phyloP scores from a whole-genome alignment of 2,888 invertebrate genomes.

The Ditylenchus weischeri region DNA sequence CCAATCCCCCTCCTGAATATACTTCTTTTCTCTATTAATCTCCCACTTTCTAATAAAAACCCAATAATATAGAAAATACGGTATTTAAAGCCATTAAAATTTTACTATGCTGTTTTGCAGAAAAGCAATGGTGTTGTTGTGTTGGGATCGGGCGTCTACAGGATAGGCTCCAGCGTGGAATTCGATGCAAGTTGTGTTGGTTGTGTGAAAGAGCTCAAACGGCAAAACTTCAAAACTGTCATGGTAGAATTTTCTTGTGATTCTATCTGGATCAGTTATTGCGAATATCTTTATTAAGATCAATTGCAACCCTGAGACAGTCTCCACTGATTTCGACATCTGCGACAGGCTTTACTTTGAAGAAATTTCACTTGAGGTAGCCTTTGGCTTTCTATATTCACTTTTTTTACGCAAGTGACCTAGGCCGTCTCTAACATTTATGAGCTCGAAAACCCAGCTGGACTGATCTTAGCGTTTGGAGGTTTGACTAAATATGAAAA shows the following conservation, averaged over 20 bases:
- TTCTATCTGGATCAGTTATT: background rate
- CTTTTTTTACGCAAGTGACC: background rate
- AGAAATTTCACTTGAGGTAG: constrained; percentile 74
- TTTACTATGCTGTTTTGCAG: background rate
- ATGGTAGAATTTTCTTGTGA: constrained; percentile 66
- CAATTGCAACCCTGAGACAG: constrained; percentile 98
- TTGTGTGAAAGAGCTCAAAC: constrained; percentile 83
- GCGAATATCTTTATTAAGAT: constrained; percentile 61
- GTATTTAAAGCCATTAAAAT: too few species aligned
- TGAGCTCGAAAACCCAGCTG: constrained; percentile 83
- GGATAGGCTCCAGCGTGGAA: constrained; percentile 85
- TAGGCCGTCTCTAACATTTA: constrained; percentile 66
- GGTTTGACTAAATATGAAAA: constrained; percentile 59
- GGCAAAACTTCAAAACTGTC: constrained; percentile 74
- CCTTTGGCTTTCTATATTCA: constrained; percentile 5
- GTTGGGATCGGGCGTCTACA: constrained; percentile 81
- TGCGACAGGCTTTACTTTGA: constrained; percentile 97
- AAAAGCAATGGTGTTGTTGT: constrained; percentile 57
- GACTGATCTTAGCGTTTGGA: constrained; percentile 93
- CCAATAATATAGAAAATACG: background rate
- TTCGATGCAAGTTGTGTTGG: constrained; percentile 99
- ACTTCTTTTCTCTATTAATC: too few species aligned
- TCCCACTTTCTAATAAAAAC: too few species aligned
- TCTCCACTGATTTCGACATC: constrained; percentile 99
- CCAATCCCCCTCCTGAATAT: too few species aligned